Evolutionary conservation across 2,797 vertebrate species (phyloP).

Genomic region (Helicolenus hilgendorfi): DNA sequence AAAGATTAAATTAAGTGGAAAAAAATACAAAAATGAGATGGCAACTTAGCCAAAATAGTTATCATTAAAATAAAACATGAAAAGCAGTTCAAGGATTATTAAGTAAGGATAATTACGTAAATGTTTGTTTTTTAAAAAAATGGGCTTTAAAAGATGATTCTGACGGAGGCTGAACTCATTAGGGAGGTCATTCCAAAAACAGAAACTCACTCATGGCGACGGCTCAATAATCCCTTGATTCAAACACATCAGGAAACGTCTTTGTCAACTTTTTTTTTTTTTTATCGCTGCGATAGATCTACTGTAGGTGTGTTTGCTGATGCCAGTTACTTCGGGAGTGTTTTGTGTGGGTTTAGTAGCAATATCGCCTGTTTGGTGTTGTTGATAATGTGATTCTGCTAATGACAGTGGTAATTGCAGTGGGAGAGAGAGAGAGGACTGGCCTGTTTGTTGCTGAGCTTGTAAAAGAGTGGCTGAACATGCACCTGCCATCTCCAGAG

Average conservation of each 20-base stretch:
- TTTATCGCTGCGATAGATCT: conserved; percentile 11
- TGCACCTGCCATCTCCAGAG: conserved; percentile 90
- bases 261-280: neutral
- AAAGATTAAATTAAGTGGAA: conserved; percentile 32
- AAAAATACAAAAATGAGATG: conserved; percentile 22
- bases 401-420: conserved; percentile 79
- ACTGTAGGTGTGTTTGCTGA: conserved; percentile 38
- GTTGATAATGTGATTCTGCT: conserved; percentile 78
- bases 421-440: conserved; percentile 66
- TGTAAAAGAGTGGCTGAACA: conserved; percentile 88
- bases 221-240: conserved; percentile 2
- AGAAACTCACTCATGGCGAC: neutral
- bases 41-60: conserved; percentile 25
- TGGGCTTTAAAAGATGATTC: conserved; percentile 17
- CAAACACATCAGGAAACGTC: conserved; percentile 8
- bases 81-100: conserved; percentile 48
- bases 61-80: conserved; percentile 37
- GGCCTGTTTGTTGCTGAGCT: conserved; percentile 85
- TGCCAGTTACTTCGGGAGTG: conserved; percentile 20
- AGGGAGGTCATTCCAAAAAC: conserved; percentile 30
- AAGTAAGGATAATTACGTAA: conserved; percentile 60
- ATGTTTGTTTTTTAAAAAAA: conserved; percentile 55
- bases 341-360: conserved; percentile 58
- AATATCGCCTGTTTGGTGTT: conserved; percentile 65
- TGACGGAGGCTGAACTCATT: conserved; percentile 32